phyloP scores from a whole-genome alignment of 1,140 invertebrate genomes.

The Cotesia glomerata region DNA sequence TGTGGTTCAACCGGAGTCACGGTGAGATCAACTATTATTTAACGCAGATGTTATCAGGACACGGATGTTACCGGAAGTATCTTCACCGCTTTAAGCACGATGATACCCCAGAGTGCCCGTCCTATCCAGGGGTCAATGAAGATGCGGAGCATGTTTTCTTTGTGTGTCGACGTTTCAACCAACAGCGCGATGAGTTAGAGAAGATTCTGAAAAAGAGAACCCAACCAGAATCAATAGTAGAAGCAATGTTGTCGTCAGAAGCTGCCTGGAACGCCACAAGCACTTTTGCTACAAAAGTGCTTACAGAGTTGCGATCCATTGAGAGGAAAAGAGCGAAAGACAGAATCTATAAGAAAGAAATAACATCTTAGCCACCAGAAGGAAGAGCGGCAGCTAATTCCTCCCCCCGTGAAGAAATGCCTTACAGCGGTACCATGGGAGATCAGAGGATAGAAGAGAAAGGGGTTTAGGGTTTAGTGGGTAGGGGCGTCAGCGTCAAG shows the following conservation, averaged over 20 bases:
- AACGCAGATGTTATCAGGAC: slow-evolving; percentile 25
- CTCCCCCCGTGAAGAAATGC: slow-evolving; percentile 20
- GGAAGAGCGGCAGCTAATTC: slow-evolving; percentile 19
- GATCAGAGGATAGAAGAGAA: slow-evolving; percentile 10
- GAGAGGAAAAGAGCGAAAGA: slow-evolving; percentile 9
- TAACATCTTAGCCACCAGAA: background rate
- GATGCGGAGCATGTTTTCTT: slow-evolving; percentile 27
- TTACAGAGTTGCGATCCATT: slow-evolving; percentile 12
- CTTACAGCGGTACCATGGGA: slow-evolving; percentile 14
- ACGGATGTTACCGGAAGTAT: slow-evolving; percentile 50
- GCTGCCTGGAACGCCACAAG: slow-evolving; percentile 1
- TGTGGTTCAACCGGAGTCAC: slow-evolving; percentile 33
- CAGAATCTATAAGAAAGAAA: slow-evolving; percentile 11
- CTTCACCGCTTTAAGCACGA: slow-evolving; percentile 39
- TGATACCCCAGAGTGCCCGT: slow-evolving; percentile 40
- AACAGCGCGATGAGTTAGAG: background rate
- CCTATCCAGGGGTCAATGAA: background rate
- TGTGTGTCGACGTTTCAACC: background rate
- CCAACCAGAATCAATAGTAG: slow-evolving; percentile 23
- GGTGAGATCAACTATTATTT: slow-evolving; percentile 39
- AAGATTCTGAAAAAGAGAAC: background rate
- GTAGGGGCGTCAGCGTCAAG: background rate
- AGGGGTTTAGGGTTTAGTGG: slow-evolving; percentile 1
- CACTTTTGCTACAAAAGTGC: slow-evolving; percentile 13
- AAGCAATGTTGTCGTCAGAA: slow-evolving; percentile 25